phyloP scores from a whole-genome alignment of 2,113 vertebrate genomes.

The Glaucidium brasilianum region DNA sequence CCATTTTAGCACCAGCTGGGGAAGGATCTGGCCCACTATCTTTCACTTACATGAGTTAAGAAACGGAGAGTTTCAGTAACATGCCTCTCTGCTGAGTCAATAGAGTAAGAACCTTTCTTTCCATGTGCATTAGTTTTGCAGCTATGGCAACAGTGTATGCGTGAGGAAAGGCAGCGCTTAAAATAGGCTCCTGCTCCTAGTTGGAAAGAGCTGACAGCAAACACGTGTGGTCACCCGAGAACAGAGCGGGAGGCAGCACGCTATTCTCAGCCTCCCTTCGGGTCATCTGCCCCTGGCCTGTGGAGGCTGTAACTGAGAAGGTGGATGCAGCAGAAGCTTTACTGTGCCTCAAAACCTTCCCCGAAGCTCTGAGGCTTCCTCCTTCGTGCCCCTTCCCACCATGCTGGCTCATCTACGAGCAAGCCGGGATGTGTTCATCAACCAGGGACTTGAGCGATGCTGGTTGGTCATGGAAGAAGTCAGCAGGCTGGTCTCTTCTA shows the following conservation, averaged over 20 bases:
- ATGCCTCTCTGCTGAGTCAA: slow-evolving; percentile 29
- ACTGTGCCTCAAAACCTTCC: not conserved
- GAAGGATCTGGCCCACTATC: not conserved
- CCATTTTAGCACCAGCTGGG: not conserved
- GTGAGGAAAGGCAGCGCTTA: slow-evolving; percentile 12
- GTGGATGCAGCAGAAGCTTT: not conserved
- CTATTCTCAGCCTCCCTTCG: not conserved
- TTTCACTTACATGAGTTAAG: not conserved
- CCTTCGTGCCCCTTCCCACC: accelerated
- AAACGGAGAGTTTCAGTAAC: not conserved
- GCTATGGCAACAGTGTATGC: slow-evolving; percentile 1
- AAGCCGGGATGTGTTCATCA: accelerated
- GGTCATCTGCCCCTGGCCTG: not conserved
- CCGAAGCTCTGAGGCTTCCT: not conserved
- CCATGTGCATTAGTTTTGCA: slow-evolving; percentile 14
- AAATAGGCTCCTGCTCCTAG: slow-evolving; percentile 57
- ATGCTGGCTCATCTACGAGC: not conserved
- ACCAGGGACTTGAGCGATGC: accelerated
- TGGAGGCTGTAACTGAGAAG: not conserved
- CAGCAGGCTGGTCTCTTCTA: not conserved
- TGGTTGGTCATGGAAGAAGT: accelerated
- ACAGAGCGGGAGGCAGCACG: not conserved
- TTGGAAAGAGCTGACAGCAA: slow-evolving; percentile 23
- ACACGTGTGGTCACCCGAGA: slow-evolving; percentile 4
- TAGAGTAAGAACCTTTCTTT: not conserved